A percentile compares a stretch with the other conserved stretches of the same genome.
Conservation (phyloP, 2,888 invertebrate species). For the Rotaria magnacalcarata region DNA sequence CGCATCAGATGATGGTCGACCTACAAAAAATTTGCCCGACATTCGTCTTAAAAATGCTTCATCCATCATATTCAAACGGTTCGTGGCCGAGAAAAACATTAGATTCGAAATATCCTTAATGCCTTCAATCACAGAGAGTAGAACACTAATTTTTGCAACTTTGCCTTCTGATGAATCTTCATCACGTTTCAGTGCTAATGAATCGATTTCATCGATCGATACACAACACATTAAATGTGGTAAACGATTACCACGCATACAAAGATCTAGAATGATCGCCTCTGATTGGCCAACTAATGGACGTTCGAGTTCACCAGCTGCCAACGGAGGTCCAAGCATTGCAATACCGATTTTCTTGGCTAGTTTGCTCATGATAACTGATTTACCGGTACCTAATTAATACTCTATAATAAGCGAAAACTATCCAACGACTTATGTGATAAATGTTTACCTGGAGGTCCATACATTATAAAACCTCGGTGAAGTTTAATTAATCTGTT, state of each 20-base stretch:
- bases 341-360: not conserved
- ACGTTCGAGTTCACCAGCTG: slow-evolving; percentile 1
- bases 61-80: slow-evolving; percentile 7
- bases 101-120: not conserved
- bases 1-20: slow-evolving; percentile 1
- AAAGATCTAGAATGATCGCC: not conserved
- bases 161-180: not conserved
- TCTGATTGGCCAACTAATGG: not conserved
- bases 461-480: slow-evolving; percentile 33
- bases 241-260: not conserved
- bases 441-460: slow-evolving; percentile 1
- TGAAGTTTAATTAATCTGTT: not conserved
- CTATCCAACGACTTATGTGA: not conserved
- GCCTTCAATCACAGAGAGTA: not conserved
- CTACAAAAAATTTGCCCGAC: not conserved
- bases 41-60: not conserved
- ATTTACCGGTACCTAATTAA: not conserved
- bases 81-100: not conserved
- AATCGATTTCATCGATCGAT: slow-evolving; percentile 1
- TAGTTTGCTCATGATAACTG: not conserved
- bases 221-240: not conserved
- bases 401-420: no score
- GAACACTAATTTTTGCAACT: not conserved
- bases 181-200: not conserved
- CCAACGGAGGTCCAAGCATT: not conserved